Evolutionary conservation across 2,888 invertebrate species (phyloP).

Genomic region (Agrypnus murinus): DNA sequence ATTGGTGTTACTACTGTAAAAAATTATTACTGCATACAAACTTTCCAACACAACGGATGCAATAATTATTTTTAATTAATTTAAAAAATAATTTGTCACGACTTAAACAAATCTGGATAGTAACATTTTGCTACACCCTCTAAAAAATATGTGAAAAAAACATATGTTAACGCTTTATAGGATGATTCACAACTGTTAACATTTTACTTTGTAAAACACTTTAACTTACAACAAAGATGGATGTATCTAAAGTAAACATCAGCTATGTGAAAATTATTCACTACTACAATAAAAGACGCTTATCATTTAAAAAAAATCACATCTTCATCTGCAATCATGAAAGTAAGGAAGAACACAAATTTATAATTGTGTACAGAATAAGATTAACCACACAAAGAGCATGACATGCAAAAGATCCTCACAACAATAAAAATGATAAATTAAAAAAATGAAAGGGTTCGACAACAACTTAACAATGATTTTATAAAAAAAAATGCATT

Average conservation of each 20-base stretch:
- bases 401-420: not conserved
- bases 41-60: too few species aligned
- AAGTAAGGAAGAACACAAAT: not conserved
- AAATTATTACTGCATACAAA: slow-evolving; percentile 10
- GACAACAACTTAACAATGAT: not conserved
- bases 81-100: too few species aligned
- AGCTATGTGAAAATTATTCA: too few species aligned
- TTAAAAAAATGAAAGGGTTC: not conserved
- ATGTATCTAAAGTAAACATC: too few species aligned
- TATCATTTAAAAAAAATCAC: not conserved
- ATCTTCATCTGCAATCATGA: not conserved
- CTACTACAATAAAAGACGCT: not conserved
- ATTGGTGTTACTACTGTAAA: too few species aligned
- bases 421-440: not conserved
- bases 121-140: too few species aligned
- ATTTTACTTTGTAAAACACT: not conserved
- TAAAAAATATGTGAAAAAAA: too few species aligned
- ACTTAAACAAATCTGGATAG: too few species aligned
- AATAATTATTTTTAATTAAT: too few species aligned
- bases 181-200: not conserved
- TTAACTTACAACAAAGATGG: too few species aligned
- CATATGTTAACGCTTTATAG: not conserved
- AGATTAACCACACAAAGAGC: not conserved
- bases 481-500: slow-evolving; percentile 12
- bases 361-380: not conserved